Base-by-base conservation (phyloP, 2,888 invertebrate genomes). In the Hypomecis punctinalis region DNA sequence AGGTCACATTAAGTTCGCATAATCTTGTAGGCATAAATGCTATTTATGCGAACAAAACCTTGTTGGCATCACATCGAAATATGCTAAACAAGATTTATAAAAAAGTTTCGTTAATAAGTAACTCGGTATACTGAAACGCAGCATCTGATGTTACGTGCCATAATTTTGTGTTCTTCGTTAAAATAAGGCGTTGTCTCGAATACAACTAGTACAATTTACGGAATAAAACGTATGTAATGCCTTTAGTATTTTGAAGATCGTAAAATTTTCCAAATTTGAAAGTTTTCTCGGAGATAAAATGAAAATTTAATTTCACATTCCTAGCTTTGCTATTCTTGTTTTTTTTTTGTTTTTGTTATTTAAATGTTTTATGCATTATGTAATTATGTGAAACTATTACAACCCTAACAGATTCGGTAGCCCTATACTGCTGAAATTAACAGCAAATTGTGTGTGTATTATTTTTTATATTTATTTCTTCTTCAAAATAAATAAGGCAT, bases 71-170 rank as follows among this genome's bases (percentile, higher is more conserved):
- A 23, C 23, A 23, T 23, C 23, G 3, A 23, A 23, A 2, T 23
- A 23, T 23, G 23, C 23, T 23, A 23, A 23, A 23, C 23, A 23
- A 23, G 23, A 23, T 23, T 23, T 23, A 23, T 2, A 3, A 23
- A 23, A 23, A 33, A 37, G 45, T 63, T 47, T 43, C 6, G 11
- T 39, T 63, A 47, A 43, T 40, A 48, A 47, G 60, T 65, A 47
- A 39, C 43, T 56, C 40, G 56, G 54, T 37, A 8, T 13, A 39
- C 13, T 39, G 40, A 64, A 80, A 79, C 77, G 76, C 76, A 81
- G 85, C 86, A 91, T 91, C 90, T 91, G 90, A 91, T 84, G 83
- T 85, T 82, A 86, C 79, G 91, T 92, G 92, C 92, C 92, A 91
- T 92, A 91, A 78, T 80, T 78, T 78, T 84, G 82, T 89, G 83